phyloP scores from a whole-genome alignment of 2,113 vertebrate species.

The human region GRCh38 chr4:74321501-74322000 shows the following conservation, averaged over 20 bases:
- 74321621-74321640: not conserved
- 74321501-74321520: not conserved
- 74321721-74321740: not conserved
- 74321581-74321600: not conserved
- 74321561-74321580: not conserved
- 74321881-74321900: not conserved
- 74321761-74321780: not conserved
- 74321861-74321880: not conserved
- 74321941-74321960: not conserved
- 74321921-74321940: not conserved
- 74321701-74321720: not conserved
- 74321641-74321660: not conserved
- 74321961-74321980: not conserved
- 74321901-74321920: not conserved
- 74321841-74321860: too few species aligned
- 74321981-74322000: not conserved
- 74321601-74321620: not conserved
- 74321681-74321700: not conserved
- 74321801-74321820: not conserved
- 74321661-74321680: not conserved
- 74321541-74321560: not conserved
- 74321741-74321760: not conserved
- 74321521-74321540: not conserved
- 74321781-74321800: not conserved
- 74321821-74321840: not conserved